A percentile compares a stretch with the other conserved stretches of the same genome.
Conservation (phyloP, 2,113 vertebrate genomes). For the Arenaria interpres region DNA sequence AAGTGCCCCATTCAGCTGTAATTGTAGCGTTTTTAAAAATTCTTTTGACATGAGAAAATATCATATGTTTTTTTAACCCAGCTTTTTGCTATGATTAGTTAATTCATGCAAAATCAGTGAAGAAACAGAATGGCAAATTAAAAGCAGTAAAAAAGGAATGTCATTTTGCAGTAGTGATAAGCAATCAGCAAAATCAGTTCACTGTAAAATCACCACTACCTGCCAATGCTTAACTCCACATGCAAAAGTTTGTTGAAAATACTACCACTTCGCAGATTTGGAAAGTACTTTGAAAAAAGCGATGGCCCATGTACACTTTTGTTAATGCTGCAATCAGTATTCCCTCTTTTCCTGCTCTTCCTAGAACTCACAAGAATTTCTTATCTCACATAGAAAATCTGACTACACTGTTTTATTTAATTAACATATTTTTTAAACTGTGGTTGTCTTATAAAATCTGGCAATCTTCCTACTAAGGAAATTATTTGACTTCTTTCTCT, state of each 20-base stretch:
- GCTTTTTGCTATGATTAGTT: conserved; percentile 53
- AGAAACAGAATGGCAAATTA: conserved; percentile 36
- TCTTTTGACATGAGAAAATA: conserved; percentile 59
- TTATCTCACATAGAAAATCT: background rate
- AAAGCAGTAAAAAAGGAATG: background rate
- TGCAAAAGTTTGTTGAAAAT: background rate
- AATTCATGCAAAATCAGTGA: conserved; percentile 57
- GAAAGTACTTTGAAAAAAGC: background rate
- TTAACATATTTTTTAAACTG: background rate
- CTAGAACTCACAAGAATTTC: background rate
- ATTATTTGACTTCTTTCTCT: background rate
- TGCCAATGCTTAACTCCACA: background rate
- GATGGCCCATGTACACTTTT: background rate
- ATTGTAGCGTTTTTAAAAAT: conserved; percentile 61
- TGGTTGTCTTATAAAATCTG: background rate
- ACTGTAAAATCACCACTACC: background rate
- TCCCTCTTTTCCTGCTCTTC: background rate
- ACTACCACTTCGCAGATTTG: background rate
- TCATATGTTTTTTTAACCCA: conserved; percentile 43
- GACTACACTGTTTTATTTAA: background rate
- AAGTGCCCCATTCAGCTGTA: conserved; percentile 57
- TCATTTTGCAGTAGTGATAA: background rate
- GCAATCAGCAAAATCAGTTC: background rate
- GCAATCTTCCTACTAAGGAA: background rate
- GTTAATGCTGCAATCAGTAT: background rate